phyloP scores from a whole-genome alignment of 2,888 invertebrate species.

The Brachylomia viminalis region DNA sequence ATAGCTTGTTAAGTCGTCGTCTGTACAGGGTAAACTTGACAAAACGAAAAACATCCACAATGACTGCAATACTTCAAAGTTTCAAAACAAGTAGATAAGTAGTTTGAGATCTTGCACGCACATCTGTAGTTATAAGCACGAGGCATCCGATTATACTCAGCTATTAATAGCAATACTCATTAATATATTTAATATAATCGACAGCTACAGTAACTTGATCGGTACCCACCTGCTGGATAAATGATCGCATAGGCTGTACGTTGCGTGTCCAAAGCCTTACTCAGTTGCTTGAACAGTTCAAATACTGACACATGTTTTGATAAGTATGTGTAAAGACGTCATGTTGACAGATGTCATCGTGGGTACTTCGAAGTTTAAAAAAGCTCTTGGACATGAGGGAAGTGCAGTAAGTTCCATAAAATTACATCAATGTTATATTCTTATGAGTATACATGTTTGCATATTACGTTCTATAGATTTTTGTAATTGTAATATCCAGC shows the following conservation, averaged over 20 bases:
- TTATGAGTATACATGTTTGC: not conserved
- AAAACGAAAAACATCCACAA: conserved; percentile 9
- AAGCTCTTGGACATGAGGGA: not conserved
- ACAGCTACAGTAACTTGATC: conserved; percentile 39
- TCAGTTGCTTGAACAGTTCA: conserved; percentile 17
- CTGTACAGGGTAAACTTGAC: not conserved
- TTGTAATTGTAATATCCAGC: conserved; percentile 37
- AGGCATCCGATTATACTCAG: conserved; percentile 35
- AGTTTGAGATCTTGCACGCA: conserved; percentile 45
- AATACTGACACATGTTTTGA: conserved; percentile 46
- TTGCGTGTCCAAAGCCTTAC: conserved; percentile 39
- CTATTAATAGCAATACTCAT: conserved; percentile 52
- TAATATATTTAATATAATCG: conserved; percentile 39
- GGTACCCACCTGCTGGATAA: conserved; percentile 60
- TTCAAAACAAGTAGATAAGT: conserved; percentile 14
- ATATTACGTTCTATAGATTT: conserved; percentile 18
- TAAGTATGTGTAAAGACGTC: conserved; percentile 43
- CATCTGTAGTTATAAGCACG: conserved; percentile 40
- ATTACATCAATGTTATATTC: conserved; percentile 20
- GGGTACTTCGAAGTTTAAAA: conserved; percentile 5
- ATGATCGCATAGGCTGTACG: conserved; percentile 34
- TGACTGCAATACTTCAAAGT: conserved; percentile 22
- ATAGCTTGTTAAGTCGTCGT: no score
- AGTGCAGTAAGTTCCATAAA: conserved; percentile 3
- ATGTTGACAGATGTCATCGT: conserved; percentile 35